Percentiles rank a stretch among this genome's conserved stretches.
phyloP scores from a whole-genome alignment of 2,113 vertebrate species.

The Rhynchomys soricoides region DNA sequence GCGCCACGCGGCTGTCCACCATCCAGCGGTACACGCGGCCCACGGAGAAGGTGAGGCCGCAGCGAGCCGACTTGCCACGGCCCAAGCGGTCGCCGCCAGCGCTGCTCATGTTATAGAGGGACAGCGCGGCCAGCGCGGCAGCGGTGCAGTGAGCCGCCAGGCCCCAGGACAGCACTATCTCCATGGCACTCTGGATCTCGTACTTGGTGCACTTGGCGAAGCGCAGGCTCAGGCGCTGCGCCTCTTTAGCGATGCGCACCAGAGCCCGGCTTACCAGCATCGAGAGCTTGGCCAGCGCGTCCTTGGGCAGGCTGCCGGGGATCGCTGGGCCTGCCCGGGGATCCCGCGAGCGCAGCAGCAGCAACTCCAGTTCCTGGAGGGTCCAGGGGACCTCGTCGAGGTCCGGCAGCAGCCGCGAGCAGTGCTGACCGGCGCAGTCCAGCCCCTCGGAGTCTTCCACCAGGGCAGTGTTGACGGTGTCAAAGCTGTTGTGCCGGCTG shows the following conservation, averaged over 20 bases:
- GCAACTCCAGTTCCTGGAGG: slow-evolving; percentile 94
- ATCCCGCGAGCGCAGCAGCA: slow-evolving; percentile 90
- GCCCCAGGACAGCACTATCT: slow-evolving; percentile 94
- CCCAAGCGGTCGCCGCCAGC: slow-evolving; percentile 96
- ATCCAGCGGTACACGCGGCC: slow-evolving; percentile 99
- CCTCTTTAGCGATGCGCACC: slow-evolving; percentile 93
- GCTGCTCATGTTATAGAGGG: slow-evolving; percentile 96
- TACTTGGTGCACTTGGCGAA: slow-evolving; percentile 98
- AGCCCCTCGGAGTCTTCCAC: slow-evolving; percentile 98
- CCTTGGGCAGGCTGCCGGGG: slow-evolving; percentile 85
- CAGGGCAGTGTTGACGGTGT: slow-evolving; percentile 98
- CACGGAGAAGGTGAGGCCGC: slow-evolving; percentile 95
- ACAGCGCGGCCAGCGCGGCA: slow-evolving; percentile 94
- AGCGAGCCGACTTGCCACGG: slow-evolving; percentile 94
- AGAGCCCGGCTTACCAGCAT: slow-evolving; percentile 93
- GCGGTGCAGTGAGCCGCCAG: slow-evolving; percentile 92
- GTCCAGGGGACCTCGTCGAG: slow-evolving; percentile 99
- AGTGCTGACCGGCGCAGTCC: slow-evolving; percentile 96
- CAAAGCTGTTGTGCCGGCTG: slow-evolving; percentile 98
- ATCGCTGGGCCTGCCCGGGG: slow-evolving; percentile 82
- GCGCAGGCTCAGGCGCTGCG: slow-evolving; percentile 95
- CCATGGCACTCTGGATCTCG: slow-evolving; percentile 96
- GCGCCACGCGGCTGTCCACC: slow-evolving; percentile 95
- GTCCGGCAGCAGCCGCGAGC: slow-evolving; percentile 97
- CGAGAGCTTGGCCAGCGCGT: slow-evolving; percentile 93